Percentiles rank a stretch among this genome's conserved stretches.
phyloP scores from a whole-genome alignment of 30 jellyfish, hydroid and myxozoan genomes.

The Aurelia sp. region DNA sequence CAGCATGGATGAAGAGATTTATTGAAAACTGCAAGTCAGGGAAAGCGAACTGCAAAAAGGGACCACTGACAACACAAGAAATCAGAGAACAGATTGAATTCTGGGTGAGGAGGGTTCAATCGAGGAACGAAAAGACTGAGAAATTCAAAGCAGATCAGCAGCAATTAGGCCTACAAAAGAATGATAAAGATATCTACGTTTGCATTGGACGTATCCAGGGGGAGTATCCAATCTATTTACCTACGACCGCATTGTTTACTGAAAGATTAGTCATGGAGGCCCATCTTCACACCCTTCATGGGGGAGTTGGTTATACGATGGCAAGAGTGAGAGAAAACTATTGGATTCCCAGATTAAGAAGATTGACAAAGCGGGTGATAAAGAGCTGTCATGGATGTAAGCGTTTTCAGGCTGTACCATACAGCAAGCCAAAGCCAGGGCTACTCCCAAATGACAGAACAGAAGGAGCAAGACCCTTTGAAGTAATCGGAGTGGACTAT shows the following conservation, averaged over 20 bases:
- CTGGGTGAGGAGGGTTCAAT: too few relatives aligned
- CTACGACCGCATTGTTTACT: constrained; percentile 10
- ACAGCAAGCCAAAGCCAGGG: constrained; percentile 55
- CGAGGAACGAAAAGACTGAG: too few relatives aligned
- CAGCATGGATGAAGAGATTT: not conserved
- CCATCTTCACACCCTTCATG: constrained; percentile 27
- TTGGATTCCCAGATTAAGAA: constrained; percentile 53
- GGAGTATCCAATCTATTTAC: constrained; percentile 26
- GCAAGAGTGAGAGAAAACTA: constrained; percentile 18
- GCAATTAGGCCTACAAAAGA: too few relatives aligned
- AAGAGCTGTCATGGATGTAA: constrained; percentile 34
- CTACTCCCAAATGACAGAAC: constrained; percentile 56
- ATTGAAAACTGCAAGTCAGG: not conserved
- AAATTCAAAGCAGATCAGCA: too few relatives aligned
- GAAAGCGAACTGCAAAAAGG: not conserved
- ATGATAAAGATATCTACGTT: too few relatives aligned
- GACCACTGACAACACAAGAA: constrained; percentile 18
- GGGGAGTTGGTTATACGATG: constrained; percentile 35
- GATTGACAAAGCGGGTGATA: constrained; percentile 2
- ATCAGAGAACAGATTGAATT: constrained; percentile 22
- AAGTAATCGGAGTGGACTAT: constrained; percentile 54
- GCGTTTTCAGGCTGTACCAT: constrained; percentile 42
- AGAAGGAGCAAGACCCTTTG: constrained; percentile 42
- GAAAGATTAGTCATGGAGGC: constrained; percentile 31
- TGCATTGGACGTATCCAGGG: too few relatives aligned